These are phyloP conservation scores for Bufo gargarizans DNA, from an alignment of 2,113 vertebrate species.

Conservation along the genomic window DNA sequence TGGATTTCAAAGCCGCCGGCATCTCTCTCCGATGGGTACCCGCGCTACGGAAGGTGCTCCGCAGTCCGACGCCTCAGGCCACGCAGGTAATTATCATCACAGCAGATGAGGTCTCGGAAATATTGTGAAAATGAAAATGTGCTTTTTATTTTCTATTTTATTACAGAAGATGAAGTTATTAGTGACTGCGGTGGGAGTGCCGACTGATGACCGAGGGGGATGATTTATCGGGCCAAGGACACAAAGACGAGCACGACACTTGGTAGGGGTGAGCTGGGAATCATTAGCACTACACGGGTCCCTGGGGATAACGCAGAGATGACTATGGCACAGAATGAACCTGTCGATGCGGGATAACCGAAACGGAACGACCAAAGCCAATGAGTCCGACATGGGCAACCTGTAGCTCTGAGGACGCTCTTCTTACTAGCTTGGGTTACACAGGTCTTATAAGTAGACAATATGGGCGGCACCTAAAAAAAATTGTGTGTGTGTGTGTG, in stretches of 20 bases:
- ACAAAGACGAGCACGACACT: background rate
- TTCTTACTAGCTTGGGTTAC: too few species aligned
- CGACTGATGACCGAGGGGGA: background rate
- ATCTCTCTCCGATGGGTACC: slow-evolving; percentile 9
- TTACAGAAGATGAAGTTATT: slow-evolving; percentile 33
- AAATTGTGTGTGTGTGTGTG: too few species aligned
- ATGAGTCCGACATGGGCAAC: background rate
- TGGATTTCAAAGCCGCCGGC: background rate
- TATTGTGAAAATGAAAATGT: slow-evolving; percentile 50
- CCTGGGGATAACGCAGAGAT: background rate
- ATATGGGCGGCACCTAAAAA: too few species aligned
- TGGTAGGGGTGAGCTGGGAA: background rate
- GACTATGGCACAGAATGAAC: background rate
- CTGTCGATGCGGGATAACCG: background rate
- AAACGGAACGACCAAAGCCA: background rate
- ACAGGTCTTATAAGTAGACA: too few species aligned
- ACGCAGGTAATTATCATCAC: slow-evolving; percentile 35
- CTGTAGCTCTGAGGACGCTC: background rate
- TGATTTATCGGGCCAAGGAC: slow-evolving; percentile 15
- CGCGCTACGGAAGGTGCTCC: background rate
- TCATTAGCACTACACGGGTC: slow-evolving; percentile 11
- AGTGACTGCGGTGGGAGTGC: background rate
- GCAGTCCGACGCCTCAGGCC: slow-evolving; percentile 18
- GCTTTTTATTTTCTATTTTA: background rate
- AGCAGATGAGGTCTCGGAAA: slow-evolving; percentile 30